Evolutionary conservation across 2,797 vertebrate species (phyloP).

Genomic region (Argyrosomus regius): DNA sequence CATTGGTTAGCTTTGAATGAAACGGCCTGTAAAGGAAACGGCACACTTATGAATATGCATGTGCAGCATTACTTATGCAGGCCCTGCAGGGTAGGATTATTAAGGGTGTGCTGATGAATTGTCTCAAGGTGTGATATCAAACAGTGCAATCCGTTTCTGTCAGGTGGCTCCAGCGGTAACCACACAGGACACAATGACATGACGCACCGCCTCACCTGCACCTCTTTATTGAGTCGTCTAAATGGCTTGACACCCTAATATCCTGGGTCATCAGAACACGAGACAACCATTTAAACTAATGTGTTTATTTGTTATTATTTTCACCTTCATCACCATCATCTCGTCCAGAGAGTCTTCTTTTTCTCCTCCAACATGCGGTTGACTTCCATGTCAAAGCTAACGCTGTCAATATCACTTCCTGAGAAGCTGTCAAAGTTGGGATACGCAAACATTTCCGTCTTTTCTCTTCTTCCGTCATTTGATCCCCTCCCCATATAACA

Average conservation of each 20-base stretch:
- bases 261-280: background rate
- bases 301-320: too few relatives aligned
- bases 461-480: background rate
- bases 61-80: conserved; percentile 71
- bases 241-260: background rate
- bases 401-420: background rate
- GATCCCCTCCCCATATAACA: background rate
- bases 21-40: conserved; percentile 58
- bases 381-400: background rate
- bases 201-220: conserved; percentile 8
- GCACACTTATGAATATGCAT: conserved; percentile 75
- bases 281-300: background rate
- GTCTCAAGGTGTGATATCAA: conserved; percentile 69
- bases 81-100: conserved; percentile 49
- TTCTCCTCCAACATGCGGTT: background rate
- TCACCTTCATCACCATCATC: too few relatives aligned
- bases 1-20: conserved; percentile 68
- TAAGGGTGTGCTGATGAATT: conserved; percentile 56
- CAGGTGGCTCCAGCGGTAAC: conserved; percentile 44
- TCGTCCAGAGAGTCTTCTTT: background rate
- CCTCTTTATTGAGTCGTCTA: conserved; percentile 4
- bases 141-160: conserved; percentile 31
- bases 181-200: conserved; percentile 35
- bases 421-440: background rate
- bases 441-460: background rate